phyloP scores from a whole-genome alignment of 2,797 vertebrate genomes.

The Fundulus diaphanus region DNA sequence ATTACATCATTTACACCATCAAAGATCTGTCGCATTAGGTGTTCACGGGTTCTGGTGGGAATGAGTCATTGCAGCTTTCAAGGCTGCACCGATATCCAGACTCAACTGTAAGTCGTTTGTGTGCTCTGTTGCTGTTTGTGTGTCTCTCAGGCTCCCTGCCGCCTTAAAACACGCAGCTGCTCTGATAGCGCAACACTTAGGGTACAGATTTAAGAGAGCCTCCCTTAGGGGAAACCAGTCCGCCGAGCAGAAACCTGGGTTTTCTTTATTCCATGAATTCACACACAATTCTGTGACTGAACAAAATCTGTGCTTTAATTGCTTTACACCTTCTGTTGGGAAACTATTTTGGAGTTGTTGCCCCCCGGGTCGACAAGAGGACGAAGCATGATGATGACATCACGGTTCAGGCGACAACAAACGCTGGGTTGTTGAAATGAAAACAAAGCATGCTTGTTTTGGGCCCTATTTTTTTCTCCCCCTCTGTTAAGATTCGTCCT shows the following conservation, averaged over 20 bases:
- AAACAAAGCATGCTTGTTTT: conserved; percentile 76
- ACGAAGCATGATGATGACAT: conserved; percentile 71
- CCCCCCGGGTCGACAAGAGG: conserved; percentile 55
- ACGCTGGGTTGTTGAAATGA: conserved; percentile 56
- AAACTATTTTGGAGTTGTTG: conserved; percentile 34
- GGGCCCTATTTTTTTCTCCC: conserved; percentile 49
- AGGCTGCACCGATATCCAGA: conserved; percentile 10
- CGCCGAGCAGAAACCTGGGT: not conserved
- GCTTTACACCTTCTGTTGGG: conserved; percentile 38
- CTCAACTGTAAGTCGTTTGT: conserved; percentile 29
- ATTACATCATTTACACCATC: conserved; percentile 64
- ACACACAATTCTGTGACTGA: conserved; percentile 36
- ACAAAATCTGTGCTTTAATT: conserved; percentile 31
- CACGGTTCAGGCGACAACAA: conserved; percentile 68
- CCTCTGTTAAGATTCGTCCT: conserved; percentile 49
- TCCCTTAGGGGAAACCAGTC: not conserved
- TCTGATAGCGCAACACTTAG: conserved; percentile 32
- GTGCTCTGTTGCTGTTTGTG: conserved; percentile 26
- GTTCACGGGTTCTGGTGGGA: conserved; percentile 42
- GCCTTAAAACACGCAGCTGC: conserved; percentile 29
- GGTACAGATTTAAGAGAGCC: conserved; percentile 21
- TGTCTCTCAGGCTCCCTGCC: not conserved
- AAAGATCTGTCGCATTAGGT: conserved; percentile 52
- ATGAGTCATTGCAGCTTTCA: conserved; percentile 16
- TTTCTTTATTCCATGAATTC: conserved; percentile 29